These are phyloP conservation scores for Nowickia ferox DNA, from an alignment of 2,888 invertebrate genomes.

Conservation along the genomic window DNA sequence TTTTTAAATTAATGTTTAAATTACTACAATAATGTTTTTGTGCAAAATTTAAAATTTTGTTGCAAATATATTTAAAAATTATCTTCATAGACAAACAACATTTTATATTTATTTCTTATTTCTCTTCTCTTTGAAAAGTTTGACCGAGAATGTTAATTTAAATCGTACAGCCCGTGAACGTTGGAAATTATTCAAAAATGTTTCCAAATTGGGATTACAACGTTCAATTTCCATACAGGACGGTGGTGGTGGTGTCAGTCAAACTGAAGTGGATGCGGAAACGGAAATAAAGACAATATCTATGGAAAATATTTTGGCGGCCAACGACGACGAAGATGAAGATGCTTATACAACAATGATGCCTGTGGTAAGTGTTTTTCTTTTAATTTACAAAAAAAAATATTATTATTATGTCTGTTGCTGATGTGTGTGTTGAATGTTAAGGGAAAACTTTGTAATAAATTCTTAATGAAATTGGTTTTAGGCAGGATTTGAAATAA, in stretches of 20 bases:
- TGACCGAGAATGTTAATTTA: constrained; percentile 54
- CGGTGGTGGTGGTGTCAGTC: constrained; percentile 2
- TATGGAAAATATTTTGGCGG: constrained; percentile 68
- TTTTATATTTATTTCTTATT: background rate
- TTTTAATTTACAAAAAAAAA: background rate
- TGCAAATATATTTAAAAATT: background rate
- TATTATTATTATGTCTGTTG: background rate
- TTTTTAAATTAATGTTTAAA: too few relatives aligned
- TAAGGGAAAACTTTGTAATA: background rate
- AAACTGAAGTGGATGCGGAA: constrained; percentile 60
- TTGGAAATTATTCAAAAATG: constrained; percentile 82
- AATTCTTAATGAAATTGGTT: background rate
- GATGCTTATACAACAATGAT: constrained; percentile 52
- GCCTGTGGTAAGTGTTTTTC: constrained; percentile 64
- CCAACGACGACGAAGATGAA: constrained; percentile 74
- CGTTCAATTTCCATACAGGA: constrained; percentile 76
- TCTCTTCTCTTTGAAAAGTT: constrained; percentile 33
- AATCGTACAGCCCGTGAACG: constrained; percentile 84
- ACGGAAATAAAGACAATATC: constrained; percentile 56
- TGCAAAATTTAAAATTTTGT: background rate
- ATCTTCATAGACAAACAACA: background rate
- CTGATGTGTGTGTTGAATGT: constrained; percentile 2
- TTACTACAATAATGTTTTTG: too few relatives aligned
- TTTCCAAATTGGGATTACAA: constrained; percentile 82
- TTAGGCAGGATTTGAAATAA: background rate